These are phyloP conservation scores for Calameuta idolon DNA, from an alignment of 2,888 invertebrate species.

Conservation along the genomic window DNA sequence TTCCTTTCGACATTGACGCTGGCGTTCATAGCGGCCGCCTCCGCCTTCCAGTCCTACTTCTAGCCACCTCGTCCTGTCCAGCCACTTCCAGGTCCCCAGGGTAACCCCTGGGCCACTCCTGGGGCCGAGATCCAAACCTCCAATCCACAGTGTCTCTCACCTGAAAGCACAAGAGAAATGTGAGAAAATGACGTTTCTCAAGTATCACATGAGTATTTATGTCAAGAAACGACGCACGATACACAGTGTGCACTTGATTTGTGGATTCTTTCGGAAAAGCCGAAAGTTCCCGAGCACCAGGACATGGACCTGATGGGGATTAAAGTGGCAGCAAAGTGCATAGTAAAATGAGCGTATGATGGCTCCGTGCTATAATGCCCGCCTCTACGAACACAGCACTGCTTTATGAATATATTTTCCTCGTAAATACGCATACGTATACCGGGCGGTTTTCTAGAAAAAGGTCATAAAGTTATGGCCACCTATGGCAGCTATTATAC, in stretches of 20 bases:
- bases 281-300: not conserved
- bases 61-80: conserved; percentile 48
- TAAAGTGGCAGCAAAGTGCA: not conserved
- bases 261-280: not conserved
- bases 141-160: conserved; percentile 55
- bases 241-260: not conserved
- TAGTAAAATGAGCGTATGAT: not conserved
- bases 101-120: conserved; percentile 65
- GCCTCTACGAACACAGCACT: not conserved
- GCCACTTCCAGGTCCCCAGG: conserved; percentile 51
- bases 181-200: not conserved
- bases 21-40: conserved; percentile 85
- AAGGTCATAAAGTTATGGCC: conserved; percentile 18
- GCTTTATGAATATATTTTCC: conserved; percentile 8
- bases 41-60: conserved; percentile 41
- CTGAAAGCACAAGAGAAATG: conserved; percentile 29
- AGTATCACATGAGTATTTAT: not conserved
- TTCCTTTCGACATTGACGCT: conserved; percentile 89
- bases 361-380: not conserved
- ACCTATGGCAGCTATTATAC: not conserved
- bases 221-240: no score
- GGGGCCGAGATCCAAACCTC: conserved; percentile 64
- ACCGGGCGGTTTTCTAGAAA: conserved; percentile 16
- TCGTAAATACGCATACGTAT: not conserved
- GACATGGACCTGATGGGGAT: not conserved